A percentile compares a stretch with the other conserved stretches of the same genome.
These are phyloP conservation scores for Heliconius congener DNA, from an alignment of 1,140 invertebrate genomes.

Conservation along the genomic window DNA sequence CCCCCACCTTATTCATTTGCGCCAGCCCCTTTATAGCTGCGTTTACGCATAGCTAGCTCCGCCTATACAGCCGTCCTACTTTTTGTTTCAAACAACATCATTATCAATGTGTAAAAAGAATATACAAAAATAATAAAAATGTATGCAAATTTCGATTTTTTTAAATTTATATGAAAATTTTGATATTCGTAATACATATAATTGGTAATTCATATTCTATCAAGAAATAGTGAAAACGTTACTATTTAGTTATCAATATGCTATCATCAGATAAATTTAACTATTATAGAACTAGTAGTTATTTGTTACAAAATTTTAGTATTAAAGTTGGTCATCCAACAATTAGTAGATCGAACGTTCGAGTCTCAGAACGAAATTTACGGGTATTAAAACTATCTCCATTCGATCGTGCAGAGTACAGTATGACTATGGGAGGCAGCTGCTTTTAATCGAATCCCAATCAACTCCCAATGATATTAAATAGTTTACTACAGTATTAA, in stretches of 20 bases:
- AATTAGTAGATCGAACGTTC: conserved; percentile 65
- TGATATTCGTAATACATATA: no score
- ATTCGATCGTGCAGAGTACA: conserved; percentile 63
- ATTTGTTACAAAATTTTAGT: conserved; percentile 53
- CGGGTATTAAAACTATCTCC: conserved; percentile 77
- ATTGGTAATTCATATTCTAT: no score
- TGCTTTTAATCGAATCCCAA: conserved; percentile 73
- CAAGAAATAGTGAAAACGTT: no score
- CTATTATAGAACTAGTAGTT: conserved; percentile 33
- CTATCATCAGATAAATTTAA: background rate
- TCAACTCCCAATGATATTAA: conserved; percentile 67
- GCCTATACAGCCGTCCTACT: conserved; percentile 62
- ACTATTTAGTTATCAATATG: background rate
- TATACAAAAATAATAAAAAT: no score
- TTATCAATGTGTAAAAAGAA: background rate
- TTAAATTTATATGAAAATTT: no score
- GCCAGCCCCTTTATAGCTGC: conserved; percentile 52
- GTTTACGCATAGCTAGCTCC: conserved; percentile 56
- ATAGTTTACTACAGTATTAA: conserved; percentile 69
- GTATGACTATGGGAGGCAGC: conserved; percentile 55
- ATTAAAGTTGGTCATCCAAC: conserved; percentile 59
- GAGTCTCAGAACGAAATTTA: conserved; percentile 71
- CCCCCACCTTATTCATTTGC: conserved; percentile 46
- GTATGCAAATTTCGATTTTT: no score
- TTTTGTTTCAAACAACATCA: conserved; percentile 53